A percentile compares a stretch with the other conserved stretches of the same genome.
Evolutionary conservation across 2,113 vertebrate genomes (phyloP).

Genomic region (Vulpes vulpes): DNA sequence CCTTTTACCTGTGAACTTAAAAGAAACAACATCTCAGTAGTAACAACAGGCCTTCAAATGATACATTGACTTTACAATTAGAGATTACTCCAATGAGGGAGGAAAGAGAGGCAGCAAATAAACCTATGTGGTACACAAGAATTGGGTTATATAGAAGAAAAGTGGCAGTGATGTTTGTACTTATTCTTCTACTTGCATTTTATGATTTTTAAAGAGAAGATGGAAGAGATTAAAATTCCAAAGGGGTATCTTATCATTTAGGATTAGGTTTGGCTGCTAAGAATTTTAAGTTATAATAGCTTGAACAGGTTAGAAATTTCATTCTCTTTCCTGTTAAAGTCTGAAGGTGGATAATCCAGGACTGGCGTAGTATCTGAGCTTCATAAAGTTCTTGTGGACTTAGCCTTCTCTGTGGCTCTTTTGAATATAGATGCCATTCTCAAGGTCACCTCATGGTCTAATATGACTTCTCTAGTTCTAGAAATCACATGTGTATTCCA

Average conservation of each 20-base stretch:
- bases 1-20: not conserved
- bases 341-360: not conserved
- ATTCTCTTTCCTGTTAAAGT: not conserved
- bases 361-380: not conserved
- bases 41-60: not conserved
- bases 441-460: not conserved
- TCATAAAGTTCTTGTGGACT: not conserved
- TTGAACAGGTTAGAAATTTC: not conserved
- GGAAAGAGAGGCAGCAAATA: not conserved
- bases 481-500: not conserved
- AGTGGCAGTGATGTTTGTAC: not conserved
- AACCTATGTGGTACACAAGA: not conserved
- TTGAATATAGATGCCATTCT: not conserved
- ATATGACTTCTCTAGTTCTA: not conserved
- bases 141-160: not conserved
- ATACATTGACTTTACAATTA: not conserved
- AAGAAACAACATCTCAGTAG: not conserved
- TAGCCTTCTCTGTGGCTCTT: not conserved
- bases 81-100: not conserved
- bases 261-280: not conserved
- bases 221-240: not conserved
- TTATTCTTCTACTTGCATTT: not conserved
- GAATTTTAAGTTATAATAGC: not conserved
- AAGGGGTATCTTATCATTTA: not conserved
- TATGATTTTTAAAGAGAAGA: constrained; percentile 16